These are phyloP conservation scores for Ctenomys sociabilis DNA, from an alignment of 2,113 vertebrate species.

Conservation along the genomic window DNA sequence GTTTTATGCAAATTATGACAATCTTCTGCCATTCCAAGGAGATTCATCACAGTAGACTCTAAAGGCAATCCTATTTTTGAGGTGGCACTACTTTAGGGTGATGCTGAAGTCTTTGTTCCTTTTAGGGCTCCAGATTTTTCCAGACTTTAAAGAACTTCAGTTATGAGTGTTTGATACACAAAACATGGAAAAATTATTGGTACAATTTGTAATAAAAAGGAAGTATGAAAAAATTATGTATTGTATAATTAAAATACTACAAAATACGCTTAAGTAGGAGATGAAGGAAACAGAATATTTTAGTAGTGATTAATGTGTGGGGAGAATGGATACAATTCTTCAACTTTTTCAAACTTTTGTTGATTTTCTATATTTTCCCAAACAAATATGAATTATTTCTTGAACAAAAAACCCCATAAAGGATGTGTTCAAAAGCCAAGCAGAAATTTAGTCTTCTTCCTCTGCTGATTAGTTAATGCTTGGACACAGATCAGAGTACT, in stretches of 20 bases:
- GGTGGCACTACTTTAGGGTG: slow-evolving; percentile 47
- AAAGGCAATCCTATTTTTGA: slow-evolving; percentile 53
- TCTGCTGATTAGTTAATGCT: not conserved
- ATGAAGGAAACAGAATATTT: slow-evolving; percentile 16
- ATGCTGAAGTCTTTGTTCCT: slow-evolving; percentile 11
- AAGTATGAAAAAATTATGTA: not conserved
- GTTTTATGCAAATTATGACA: slow-evolving; percentile 7
- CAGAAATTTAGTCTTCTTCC: not conserved
- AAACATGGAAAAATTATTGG: slow-evolving; percentile 15
- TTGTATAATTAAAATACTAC: slow-evolving; percentile 36
- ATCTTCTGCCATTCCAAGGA: slow-evolving; percentile 39
- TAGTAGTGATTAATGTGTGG: not conserved
- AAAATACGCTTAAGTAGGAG: not conserved
- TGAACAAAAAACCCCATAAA: not conserved
- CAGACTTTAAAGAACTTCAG: not conserved
- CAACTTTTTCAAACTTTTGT: not conserved
- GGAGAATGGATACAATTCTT: not conserved
- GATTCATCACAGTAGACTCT: slow-evolving; percentile 26
- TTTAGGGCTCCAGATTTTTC: slow-evolving; percentile 36
- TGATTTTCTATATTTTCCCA: slow-evolving; percentile 8
- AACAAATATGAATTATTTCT: slow-evolving; percentile 37
- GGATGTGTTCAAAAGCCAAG: not conserved
- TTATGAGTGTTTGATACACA: slow-evolving; percentile 10
- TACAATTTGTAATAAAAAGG: slow-evolving; percentile 40
- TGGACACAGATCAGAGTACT: not conserved